Base-by-base conservation (phyloP, 2,888 invertebrate species). In the Epinotia bilunana region DNA sequence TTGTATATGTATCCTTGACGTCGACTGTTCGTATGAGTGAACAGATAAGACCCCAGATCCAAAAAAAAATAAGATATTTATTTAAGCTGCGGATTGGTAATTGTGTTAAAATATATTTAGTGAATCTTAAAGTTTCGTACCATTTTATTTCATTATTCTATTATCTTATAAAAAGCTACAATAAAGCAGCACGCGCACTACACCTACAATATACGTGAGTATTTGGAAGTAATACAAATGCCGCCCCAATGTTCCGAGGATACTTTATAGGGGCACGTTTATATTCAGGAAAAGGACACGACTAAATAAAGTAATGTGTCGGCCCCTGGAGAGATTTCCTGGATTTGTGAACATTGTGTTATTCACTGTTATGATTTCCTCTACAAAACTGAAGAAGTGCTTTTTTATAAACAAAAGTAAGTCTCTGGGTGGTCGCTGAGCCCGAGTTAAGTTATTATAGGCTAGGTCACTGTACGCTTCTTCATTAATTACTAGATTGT, bases 341-440 rank as follows among this genome's bases (percentile, higher is more conserved):
- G 70, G 70, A 73, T 73, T 73, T 73, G 58, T 58, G 60, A 65
- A 60, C 53, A 60, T 57, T 72, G 72, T 65, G 28, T 60, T 46
- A 72, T 57, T 58, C 65, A 69, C 58, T 60, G 67, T 67, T 43
- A 72, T 23, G 60, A 67, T 61, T 67, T 61, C 49, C 33, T 61
- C n/a, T 49, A 58, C 23, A 70, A 53, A 60, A 60, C 46, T 12
- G 58, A 53, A 46, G 39, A 70, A 64, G 23, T 74, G 60, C 53
- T 71, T 71, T 58, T 74, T 71, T 65, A 74, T 74, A 71, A 28
- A 60, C 58, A 74, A 39, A 64, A 60, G n/a, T 55, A 60, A 71
- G 60, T 70, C 69, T 69, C 69, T 39, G 9, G 69, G 74, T 64
- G 58, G 23, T 49, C 69, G 57, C 57, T 64, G 13, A 73, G 46